phyloP scores from a whole-genome alignment of 2,888 invertebrate species.

The Drosophila antonietae region DNA sequence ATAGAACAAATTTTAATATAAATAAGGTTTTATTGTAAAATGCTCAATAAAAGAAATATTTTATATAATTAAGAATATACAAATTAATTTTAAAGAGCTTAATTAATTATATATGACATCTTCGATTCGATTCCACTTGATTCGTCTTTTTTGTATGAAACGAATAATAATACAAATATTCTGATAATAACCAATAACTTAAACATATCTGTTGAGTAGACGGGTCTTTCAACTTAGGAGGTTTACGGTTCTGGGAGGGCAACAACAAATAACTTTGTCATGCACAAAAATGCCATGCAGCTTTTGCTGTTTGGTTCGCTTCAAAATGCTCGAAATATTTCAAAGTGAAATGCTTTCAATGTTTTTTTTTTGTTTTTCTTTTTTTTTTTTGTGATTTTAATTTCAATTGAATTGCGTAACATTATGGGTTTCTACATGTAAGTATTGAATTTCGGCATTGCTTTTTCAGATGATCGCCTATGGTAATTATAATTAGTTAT shows the following conservation, averaged over 20 bases:
- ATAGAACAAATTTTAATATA: no score
- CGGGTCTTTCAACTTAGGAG: slow-evolving; percentile 37
- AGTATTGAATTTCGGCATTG: slow-evolving; percentile 24
- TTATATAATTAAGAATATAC: neutral
- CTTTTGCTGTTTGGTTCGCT: slow-evolving; percentile 46
- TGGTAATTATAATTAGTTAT: neutral
- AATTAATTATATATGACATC: neutral
- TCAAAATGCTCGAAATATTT: slow-evolving; percentile 28
- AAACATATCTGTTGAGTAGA: slow-evolving; percentile 16
- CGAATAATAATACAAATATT: neutral
- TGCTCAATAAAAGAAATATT: neutral
- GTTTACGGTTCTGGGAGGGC: slow-evolving; percentile 27
- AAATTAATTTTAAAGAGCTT: neutral
- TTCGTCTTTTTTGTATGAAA: slow-evolving; percentile 8
- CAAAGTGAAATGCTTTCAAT: slow-evolving; percentile 18
- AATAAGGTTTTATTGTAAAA: neutral
- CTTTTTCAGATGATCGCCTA: slow-evolving; percentile 23
- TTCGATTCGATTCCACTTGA: slow-evolving; percentile 24
- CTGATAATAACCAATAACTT: neutral
- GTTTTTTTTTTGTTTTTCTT: neutral
- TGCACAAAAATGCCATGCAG: slow-evolving; percentile 84
- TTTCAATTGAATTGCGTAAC: slow-evolving; percentile 35
- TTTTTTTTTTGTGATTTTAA: slow-evolving; percentile 17
- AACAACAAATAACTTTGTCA: slow-evolving; percentile 64
- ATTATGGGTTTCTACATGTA: slow-evolving; percentile 47